Percentiles rank a stretch among this genome's conserved stretches.
phyloP scores from a whole-genome alignment of 2,113 vertebrate species.

The Poecile atricapillus region DNA sequence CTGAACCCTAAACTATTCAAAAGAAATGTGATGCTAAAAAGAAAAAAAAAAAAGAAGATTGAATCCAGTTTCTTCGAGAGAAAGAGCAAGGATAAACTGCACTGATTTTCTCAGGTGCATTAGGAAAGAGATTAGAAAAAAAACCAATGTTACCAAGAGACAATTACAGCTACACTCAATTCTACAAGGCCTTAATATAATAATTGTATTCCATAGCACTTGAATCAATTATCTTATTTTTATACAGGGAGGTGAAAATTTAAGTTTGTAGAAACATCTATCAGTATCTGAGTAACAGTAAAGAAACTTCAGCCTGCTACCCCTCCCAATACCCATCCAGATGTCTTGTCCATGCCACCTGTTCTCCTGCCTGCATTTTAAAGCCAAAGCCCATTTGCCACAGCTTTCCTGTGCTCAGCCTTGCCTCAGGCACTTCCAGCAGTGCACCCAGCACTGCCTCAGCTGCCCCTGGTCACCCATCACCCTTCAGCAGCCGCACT shows the following conservation, averaged over 20 bases:
- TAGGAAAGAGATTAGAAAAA: not conserved
- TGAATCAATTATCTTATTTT: not conserved
- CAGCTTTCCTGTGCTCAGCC: not conserved
- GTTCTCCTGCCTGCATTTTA: not conserved
- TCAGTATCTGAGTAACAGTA: not conserved
- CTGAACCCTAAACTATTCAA: not conserved
- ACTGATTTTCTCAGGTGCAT: not conserved
- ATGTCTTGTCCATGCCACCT: not conserved
- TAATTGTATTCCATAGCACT: not conserved
- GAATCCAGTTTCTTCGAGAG: not conserved
- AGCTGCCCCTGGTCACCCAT: not conserved
- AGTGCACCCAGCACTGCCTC: not conserved
- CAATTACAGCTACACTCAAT: not conserved
- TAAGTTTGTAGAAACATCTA: not conserved
- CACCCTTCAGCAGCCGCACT: not conserved
- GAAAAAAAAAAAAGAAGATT: not conserved
- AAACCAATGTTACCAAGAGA: fast-evolving
- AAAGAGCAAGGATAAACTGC: not conserved
- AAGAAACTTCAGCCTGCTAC: not conserved
- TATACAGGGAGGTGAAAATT: not conserved
- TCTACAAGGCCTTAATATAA: not conserved
- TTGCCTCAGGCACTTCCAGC: not conserved
- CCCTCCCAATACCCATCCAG: not conserved
- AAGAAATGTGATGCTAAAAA: not conserved
- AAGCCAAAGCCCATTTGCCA: not conserved